These are phyloP conservation scores for Cynocephalus volans DNA, from an alignment of 2,113 vertebrate genomes.

Conservation along the genomic window DNA sequence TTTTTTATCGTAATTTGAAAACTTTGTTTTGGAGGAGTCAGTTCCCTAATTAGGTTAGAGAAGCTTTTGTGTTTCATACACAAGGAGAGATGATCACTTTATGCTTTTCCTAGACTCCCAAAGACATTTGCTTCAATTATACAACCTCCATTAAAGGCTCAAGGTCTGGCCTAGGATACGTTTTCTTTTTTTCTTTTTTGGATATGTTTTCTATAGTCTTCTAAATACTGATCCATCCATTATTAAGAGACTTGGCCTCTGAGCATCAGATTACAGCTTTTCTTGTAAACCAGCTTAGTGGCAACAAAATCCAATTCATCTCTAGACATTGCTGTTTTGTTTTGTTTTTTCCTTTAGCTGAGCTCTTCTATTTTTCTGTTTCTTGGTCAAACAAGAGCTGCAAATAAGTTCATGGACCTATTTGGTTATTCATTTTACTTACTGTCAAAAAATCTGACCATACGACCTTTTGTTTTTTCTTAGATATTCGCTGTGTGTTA, in stretches of 20 bases:
- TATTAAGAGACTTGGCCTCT: constrained; percentile 66
- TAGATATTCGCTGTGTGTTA: constrained; percentile 3
- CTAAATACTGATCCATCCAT: constrained; percentile 31
- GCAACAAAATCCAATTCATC: constrained; percentile 78
- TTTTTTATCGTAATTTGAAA: constrained; percentile 51
- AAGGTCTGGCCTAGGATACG: neutral
- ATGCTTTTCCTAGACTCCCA: neutral
- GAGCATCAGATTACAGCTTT: constrained; percentile 74
- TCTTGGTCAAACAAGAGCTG: constrained; percentile 42
- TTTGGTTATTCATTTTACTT: constrained; percentile 37
- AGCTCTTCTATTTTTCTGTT: constrained; percentile 40
- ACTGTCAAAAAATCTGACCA: neutral
- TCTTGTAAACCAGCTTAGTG: constrained; percentile 79
- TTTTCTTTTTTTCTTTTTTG: neutral
- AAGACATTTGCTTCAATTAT: constrained; percentile 24
- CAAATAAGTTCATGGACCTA: constrained; percentile 33
- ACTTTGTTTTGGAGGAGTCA: constrained; percentile 50
- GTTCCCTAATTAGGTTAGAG: constrained; percentile 52
- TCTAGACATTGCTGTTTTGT: neutral
- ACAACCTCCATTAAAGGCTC: neutral
- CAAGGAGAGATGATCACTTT: constrained; percentile 2
- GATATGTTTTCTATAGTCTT: constrained; percentile 56
- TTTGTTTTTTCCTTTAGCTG: neutral
- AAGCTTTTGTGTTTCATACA: neutral
- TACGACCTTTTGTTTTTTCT: constrained; percentile 11